A percentile compares a stretch with the other conserved stretches of the same genome.
These are phyloP conservation scores for Pseudochromis fuscus DNA, from an alignment of 2,797 vertebrate genomes.

Conservation along the genomic window DNA sequence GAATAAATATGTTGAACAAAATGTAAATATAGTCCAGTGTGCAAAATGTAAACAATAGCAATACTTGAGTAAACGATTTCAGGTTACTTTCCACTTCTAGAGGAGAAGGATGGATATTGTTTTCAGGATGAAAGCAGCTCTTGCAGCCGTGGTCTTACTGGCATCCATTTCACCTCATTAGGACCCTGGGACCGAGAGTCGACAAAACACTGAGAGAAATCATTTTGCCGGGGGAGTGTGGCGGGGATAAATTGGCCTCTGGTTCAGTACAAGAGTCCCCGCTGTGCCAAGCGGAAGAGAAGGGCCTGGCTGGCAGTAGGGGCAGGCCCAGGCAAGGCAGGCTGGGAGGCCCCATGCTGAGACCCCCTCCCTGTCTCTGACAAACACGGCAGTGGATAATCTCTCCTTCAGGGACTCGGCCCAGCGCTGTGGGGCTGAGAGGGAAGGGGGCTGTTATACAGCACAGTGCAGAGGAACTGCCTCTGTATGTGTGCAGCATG, in stretches of 20 bases:
- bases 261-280: constrained; percentile 81
- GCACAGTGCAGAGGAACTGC: constrained; percentile 73
- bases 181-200: constrained; percentile 80
- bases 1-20: background rate
- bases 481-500: constrained; percentile 57
- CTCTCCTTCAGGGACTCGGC: constrained; percentile 83
- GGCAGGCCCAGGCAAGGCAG: constrained; percentile 87
- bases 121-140: constrained; percentile 65
- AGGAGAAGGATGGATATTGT: constrained; percentile 36
- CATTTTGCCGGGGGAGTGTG: constrained; percentile 75
- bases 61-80: constrained; percentile 30
- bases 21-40: background rate
- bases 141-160: constrained; percentile 73
- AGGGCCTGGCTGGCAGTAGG: constrained; percentile 83
- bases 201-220: constrained; percentile 75
- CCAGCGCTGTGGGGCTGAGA: constrained; percentile 80
- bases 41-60: constrained; percentile 10
- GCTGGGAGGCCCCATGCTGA: constrained; percentile 79
- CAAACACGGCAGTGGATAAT: constrained; percentile 87
- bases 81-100: constrained; percentile 38
- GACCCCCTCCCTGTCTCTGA: constrained; percentile 83
- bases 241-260: constrained; percentile 82
- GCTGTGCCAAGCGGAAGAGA: constrained; percentile 85
- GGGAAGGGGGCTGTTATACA: constrained; percentile 76
- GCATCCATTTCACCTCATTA: constrained; percentile 86